These are phyloP conservation scores for Megathymus violae DNA, from an alignment of 1,140 invertebrate genomes.

Conservation along the genomic window DNA sequence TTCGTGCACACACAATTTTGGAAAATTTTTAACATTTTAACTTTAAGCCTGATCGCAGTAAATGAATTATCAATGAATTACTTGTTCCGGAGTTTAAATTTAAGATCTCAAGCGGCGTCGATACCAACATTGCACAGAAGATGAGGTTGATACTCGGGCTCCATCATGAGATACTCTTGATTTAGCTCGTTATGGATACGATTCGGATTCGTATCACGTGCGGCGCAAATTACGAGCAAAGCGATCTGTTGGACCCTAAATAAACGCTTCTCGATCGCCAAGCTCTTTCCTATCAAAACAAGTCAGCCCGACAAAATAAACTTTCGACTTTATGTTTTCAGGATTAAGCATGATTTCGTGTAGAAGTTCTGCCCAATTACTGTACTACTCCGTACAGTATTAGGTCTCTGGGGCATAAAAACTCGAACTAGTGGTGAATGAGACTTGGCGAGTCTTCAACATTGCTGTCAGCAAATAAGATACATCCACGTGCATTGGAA, in stretches of 20 bases:
- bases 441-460: conserved; percentile 56
- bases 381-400: conserved; percentile 39
- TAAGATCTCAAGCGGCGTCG: too few relatives aligned
- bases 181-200: conserved; percentile 29
- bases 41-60: too few relatives aligned
- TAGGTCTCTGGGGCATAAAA: conserved; percentile 61
- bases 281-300: conserved; percentile 57
- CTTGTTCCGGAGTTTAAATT: too few relatives aligned
- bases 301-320: conserved; percentile 6
- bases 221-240: conserved; percentile 65
- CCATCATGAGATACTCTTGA: conserved; percentile 9
- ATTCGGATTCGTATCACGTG: conserved; percentile 52
- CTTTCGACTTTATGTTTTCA: conserved; percentile 34
- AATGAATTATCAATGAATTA: too few relatives aligned
- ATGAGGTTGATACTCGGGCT: neutral
- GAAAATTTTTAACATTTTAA: too few relatives aligned
- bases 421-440: conserved; percentile 45
- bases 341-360: conserved; percentile 38
- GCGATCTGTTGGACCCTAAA: conserved; percentile 58
- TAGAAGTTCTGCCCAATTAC: conserved; percentile 39
- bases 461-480: conserved; percentile 68
- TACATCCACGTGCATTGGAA: too few relatives aligned
- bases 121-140: neutral
- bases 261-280: conserved; percentile 54
- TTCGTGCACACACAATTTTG: too few relatives aligned